Conservation (phyloP, 1,140 invertebrate species). For the Thereuonema tuberculata region DNA sequence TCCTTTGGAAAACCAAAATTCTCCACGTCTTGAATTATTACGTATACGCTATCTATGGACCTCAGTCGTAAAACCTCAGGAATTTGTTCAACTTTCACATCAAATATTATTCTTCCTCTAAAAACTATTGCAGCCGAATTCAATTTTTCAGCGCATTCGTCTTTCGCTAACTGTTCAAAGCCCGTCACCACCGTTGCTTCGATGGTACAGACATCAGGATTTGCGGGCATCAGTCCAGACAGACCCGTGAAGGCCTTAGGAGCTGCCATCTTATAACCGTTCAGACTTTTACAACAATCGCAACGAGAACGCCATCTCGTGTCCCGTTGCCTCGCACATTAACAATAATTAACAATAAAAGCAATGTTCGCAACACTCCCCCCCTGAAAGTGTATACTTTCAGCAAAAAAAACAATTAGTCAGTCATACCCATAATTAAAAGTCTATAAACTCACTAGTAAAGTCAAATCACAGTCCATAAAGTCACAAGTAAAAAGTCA, state of each 20-base stretch:
- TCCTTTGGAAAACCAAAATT: conserved; percentile 28
- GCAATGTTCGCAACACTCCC: no score
- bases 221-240: not conserved
- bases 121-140: conserved; percentile 24
- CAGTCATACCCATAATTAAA: no score
- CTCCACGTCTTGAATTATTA: conserved; percentile 26
- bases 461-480: no score
- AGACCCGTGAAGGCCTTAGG: not conserved
- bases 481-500: no score
- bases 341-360: no score
- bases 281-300: no score
- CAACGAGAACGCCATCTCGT: no score
- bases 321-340: no score
- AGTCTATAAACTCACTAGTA: no score
- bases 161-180: conserved; percentile 38
- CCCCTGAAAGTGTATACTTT: no score
- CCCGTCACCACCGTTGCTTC: conserved; percentile 38
- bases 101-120: conserved; percentile 39
- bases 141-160: conserved; percentile 40
- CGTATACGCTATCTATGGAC: conserved; percentile 36
- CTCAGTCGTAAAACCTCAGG: conserved; percentile 35
- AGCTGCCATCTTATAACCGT: not conserved
- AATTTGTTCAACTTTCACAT: conserved; percentile 27
- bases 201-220: conserved; percentile 22
- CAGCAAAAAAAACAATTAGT: no score